Evolutionary conservation across 2,797 vertebrate genomes (phyloP).

Genomic region (Agapornis canus): DNA sequence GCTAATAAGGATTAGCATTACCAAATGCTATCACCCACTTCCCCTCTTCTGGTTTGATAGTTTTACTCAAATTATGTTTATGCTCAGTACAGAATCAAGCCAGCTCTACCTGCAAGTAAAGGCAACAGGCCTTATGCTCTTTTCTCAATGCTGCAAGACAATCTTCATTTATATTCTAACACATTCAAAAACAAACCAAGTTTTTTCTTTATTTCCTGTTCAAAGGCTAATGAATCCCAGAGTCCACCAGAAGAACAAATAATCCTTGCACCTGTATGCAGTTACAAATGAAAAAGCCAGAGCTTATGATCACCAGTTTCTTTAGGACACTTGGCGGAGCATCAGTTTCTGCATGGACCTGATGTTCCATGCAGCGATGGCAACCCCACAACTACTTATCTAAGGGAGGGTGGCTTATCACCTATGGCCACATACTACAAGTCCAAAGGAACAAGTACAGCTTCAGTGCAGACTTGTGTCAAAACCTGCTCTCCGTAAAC

Average conservation of each 20-base stretch:
- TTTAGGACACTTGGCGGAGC: not conserved
- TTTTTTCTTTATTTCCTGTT: not conserved
- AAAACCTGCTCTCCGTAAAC: not conserved
- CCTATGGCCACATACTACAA: not conserved
- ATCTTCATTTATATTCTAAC: not conserved
- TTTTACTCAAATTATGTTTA: not conserved
- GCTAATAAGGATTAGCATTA: not conserved
- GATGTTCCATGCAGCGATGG: fast-evolving
- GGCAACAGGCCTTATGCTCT: not conserved
- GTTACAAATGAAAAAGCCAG: not conserved
- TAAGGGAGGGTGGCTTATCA: not conserved
- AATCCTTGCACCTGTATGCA: not conserved
- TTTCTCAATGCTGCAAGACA: not conserved
- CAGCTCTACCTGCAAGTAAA: not conserved
- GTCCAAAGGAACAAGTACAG: not conserved
- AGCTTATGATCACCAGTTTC: not conserved
- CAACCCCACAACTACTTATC: not conserved
- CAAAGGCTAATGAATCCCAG: not conserved
- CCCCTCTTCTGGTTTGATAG: not conserved
- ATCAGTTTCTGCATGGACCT: fast-evolving
- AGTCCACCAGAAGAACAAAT: not conserved
- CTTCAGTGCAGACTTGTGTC: not conserved
- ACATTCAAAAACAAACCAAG: not conserved
- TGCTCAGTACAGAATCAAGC: fast-evolving
- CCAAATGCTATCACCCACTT: not conserved